A percentile compares a stretch with the other conserved stretches of the same genome.
phyloP scores from a whole-genome alignment of 2,113 vertebrate species.

The Pithys albifrons region DNA sequence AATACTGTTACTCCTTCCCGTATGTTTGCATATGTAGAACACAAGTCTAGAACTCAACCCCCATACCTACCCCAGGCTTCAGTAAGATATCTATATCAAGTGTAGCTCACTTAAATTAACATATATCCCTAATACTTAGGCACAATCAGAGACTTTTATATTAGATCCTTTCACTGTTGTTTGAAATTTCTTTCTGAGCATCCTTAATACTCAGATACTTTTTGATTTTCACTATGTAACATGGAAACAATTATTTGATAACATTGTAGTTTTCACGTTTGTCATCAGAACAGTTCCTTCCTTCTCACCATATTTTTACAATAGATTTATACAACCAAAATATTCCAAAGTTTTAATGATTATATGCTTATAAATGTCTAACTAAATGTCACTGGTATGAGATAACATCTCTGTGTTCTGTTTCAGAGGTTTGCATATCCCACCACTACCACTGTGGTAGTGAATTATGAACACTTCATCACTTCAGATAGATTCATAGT shows the following conservation, averaged over 20 bases:
- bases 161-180: not conserved
- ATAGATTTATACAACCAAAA: not conserved
- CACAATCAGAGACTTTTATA: not conserved
- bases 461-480: not conserved
- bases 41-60: not conserved
- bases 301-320: not conserved
- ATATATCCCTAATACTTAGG: not conserved
- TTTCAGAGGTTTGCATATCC: not conserved
- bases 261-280: not conserved
- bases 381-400: not conserved
- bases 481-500: not conserved
- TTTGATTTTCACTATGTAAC: not conserved
- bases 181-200: not conserved
- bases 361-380: not conserved
- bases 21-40: not conserved
- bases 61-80: rapidly evolving
- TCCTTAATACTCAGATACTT: not conserved
- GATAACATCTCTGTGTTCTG: not conserved
- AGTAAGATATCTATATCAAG: not conserved
- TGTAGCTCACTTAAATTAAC: not conserved
- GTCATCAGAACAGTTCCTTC: not conserved
- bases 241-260: not conserved
- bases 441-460: not conserved
- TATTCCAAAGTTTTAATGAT: not conserved
- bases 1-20: not conserved